Evolutionary conservation across 2,888 invertebrate species (phyloP), one percentile per base, ranked within the genome.

Genomic region (Creontiades dilutus): DNA sequence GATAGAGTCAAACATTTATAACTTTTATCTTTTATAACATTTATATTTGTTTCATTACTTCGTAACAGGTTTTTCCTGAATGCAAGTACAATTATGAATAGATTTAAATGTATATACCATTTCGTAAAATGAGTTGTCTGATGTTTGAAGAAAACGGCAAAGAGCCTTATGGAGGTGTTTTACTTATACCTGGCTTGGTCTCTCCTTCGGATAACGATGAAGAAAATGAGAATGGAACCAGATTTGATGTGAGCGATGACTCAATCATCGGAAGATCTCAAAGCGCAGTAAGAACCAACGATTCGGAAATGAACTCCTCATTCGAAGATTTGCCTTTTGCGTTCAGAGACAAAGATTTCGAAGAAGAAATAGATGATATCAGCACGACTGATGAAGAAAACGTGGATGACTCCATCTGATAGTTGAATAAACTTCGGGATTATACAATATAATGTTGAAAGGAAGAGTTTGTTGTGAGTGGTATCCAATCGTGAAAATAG

Each of bases 371-470:
- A 0, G 68, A 27, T 68, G 23, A 12, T 2, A 68, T 68, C 13
- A 68, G 68, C 68, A 68, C 68, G 23, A 68, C 68, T 0, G 68
- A 68, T 11, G 68, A 68, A 19, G 68, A 68, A 68, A 68, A 68
- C 9, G 68, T 23, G 68, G 12, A 52, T 12, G 52, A 52, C 16
- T 12, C 52, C 52, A 52, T 52, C 3, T 37, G 37, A 37, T 37
- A 37, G 37, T 4, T 37, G 37, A 7, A 4, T 7, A 4, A 7
- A 37, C 37, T 4, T 37, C 3, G 37, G 2, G 7, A 4, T 37
- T 37, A 37, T 7, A 37, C 2, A 37, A 37, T 37, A 37, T 4
- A 37, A 7, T 37, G 3, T 37, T 37, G 37, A 37, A 37, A 4
- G 37, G 7, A 37, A 37, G 37, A 37, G 37, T 37, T 7, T 4